phyloP scores from a whole-genome alignment of 2,888 invertebrate genomes.

The Rhingia campestris region DNA sequence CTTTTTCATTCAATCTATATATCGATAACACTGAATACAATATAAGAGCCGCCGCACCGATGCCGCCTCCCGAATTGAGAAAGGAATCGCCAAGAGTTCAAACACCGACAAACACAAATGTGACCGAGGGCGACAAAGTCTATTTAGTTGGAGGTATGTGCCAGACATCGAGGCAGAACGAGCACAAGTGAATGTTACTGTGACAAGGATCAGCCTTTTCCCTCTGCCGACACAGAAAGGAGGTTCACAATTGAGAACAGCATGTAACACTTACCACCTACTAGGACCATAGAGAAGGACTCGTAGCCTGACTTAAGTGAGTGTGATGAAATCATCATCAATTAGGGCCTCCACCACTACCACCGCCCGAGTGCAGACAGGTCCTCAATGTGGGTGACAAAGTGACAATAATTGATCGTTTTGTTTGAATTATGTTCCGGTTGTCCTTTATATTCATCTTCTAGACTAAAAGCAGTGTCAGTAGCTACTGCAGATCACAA shows the following conservation, averaged over 20 bases:
- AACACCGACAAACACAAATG: constrained; percentile 64
- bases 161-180: constrained; percentile 28
- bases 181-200: constrained; percentile 59
- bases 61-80: constrained; percentile 47
- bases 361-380: constrained; percentile 76
- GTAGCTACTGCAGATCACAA: constrained; percentile 46
- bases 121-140: constrained; percentile 24
- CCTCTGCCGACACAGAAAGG: constrained; percentile 17
- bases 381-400: constrained; percentile 76
- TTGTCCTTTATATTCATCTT: constrained; percentile 58
- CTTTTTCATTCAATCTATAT: constrained; percentile 4
- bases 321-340: constrained; percentile 75
- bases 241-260: constrained; percentile 67
- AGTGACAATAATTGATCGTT: constrained; percentile 76
- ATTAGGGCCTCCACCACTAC: constrained; percentile 75
- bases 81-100: constrained; percentile 54
- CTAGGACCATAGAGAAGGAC: constrained; percentile 50
- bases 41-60: constrained; percentile 57
- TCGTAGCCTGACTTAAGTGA: constrained; percentile 67
- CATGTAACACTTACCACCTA: constrained; percentile 73
- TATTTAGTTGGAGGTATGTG: constrained; percentile 57
- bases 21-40: constrained; percentile 23
- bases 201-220: constrained; percentile 62
- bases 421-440: constrained; percentile 74
- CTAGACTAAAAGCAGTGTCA: constrained; percentile 29